A percentile compares a stretch with the other conserved stretches of the same genome.
Evolutionary conservation across 1,140 invertebrate species (phyloP).

Genomic region (Brachionus rotundiformis): DNA sequence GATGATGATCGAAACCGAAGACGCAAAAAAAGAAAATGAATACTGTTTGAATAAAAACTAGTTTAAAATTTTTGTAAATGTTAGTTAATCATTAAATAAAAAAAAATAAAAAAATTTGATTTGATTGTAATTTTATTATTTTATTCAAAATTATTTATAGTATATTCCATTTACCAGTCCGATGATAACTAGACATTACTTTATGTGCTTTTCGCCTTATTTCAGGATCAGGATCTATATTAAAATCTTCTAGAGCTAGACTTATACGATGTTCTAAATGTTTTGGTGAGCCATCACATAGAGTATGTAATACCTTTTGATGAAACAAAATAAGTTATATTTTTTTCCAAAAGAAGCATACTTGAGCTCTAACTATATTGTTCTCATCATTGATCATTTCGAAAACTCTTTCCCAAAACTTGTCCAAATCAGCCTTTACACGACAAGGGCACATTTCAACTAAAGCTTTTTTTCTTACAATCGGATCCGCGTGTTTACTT

Average conservation of each 20-base stretch:
- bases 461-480: conserved; percentile 58
- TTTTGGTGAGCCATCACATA: conserved; percentile 61
- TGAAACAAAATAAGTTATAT: background rate
- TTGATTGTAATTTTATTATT: background rate
- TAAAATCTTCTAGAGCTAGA: conserved; percentile 58
- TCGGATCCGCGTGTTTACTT: conserved; percentile 57
- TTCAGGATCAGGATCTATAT: conserved; percentile 57
- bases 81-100: background rate
- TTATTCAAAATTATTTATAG: conserved; percentile 54
- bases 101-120: background rate
- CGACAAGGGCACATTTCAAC: conserved; percentile 63
- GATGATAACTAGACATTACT: conserved; percentile 57
- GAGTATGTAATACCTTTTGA: conserved; percentile 56
- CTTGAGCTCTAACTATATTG: conserved; percentile 57
- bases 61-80: background rate
- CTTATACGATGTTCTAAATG: conserved; percentile 58
- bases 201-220: conserved; percentile 60
- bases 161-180: conserved; percentile 62
- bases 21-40: background rate
- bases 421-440: conserved; percentile 58
- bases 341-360: conserved; percentile 43
- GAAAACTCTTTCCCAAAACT: conserved; percentile 61
- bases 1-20: background rate
- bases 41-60: background rate
- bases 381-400: conserved; percentile 58